Evolutionary conservation across 2,888 invertebrate species (phyloP).

Genomic region (Oeneis ivallda): DNA sequence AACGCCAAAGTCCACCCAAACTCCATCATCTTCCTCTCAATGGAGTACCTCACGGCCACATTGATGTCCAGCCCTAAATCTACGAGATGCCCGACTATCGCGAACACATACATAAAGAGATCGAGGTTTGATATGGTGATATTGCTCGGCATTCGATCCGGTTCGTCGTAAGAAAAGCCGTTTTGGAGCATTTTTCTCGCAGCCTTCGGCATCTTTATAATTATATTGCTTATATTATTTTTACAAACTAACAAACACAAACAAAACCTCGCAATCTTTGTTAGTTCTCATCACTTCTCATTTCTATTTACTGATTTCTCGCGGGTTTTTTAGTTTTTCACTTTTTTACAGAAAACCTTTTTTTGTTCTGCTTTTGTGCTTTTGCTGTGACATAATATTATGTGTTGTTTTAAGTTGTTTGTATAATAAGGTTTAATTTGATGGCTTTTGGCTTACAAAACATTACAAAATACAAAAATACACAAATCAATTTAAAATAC

Average conservation of each 20-base stretch:
- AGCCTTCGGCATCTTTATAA: slow-evolving; percentile 58
- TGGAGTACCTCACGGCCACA: slow-evolving; percentile 84
- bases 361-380: too few relatives aligned
- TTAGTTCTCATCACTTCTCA: too few relatives aligned
- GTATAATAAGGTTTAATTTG: too few relatives aligned
- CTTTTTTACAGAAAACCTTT: too few relatives aligned
- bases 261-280: not conserved
- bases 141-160: slow-evolving; percentile 82
- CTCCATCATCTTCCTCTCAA: slow-evolving; percentile 78
- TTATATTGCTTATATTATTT: not conserved
- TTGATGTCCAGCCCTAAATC: slow-evolving; percentile 87
- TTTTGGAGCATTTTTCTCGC: slow-evolving; percentile 61
- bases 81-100: slow-evolving; percentile 85
- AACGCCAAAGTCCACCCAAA: slow-evolving; percentile 87
- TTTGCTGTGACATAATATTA: too few relatives aligned
- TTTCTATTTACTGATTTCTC: not conserved
- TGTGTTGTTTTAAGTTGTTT: too few relatives aligned
- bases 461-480: too few relatives aligned
- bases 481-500: too few relatives aligned
- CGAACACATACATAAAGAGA: slow-evolving; percentile 84
- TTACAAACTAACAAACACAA: not conserved
- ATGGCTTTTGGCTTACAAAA: too few relatives aligned
- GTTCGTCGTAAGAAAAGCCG: slow-evolving; percentile 75
- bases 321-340: not conserved
- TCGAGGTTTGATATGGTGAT: slow-evolving; percentile 83